These are phyloP conservation scores for Mesocricetus auratus DNA, from an alignment of 2,113 vertebrate species.

Conservation along the genomic window DNA sequence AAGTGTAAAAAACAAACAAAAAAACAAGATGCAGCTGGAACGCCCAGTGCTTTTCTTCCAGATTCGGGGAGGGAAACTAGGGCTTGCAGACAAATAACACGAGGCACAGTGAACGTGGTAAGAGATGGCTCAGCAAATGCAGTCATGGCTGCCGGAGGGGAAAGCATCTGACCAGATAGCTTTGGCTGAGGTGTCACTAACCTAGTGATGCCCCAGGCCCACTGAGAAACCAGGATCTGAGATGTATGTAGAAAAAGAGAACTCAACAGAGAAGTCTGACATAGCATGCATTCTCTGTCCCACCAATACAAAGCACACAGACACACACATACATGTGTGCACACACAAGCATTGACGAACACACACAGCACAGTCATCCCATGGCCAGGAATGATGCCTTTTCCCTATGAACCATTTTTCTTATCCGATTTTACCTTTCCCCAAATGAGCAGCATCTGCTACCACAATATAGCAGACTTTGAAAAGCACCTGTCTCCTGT, in stretches of 20 bases:
- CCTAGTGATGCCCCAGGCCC: not conserved
- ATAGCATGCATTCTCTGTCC: not conserved
- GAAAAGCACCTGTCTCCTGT: not conserved
- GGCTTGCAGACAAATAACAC: not conserved
- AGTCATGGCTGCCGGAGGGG: not conserved
- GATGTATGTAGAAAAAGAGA: not conserved
- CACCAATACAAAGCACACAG: not conserved
- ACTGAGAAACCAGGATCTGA: not conserved
- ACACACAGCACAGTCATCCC: not conserved
- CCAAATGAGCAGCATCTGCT: not conserved
- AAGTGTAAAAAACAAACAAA: too few species aligned
- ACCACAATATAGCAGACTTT: not conserved
- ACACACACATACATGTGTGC: not conserved
- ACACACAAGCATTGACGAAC: not conserved
- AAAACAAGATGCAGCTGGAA: not conserved
- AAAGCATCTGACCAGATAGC: not conserved
- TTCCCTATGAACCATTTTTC: not conserved
- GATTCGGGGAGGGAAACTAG: too few species aligned
- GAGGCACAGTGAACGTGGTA: fast-evolving
- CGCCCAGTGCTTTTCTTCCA: not conserved
- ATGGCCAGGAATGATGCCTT: not conserved
- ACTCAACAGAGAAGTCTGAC: not conserved
- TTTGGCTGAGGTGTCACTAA: not conserved
- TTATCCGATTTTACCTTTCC: not conserved
- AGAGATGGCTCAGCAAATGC: too few species aligned